phyloP scores from a whole-genome alignment of 2,888 invertebrate species.

The Cephus pygmeus region DNA sequence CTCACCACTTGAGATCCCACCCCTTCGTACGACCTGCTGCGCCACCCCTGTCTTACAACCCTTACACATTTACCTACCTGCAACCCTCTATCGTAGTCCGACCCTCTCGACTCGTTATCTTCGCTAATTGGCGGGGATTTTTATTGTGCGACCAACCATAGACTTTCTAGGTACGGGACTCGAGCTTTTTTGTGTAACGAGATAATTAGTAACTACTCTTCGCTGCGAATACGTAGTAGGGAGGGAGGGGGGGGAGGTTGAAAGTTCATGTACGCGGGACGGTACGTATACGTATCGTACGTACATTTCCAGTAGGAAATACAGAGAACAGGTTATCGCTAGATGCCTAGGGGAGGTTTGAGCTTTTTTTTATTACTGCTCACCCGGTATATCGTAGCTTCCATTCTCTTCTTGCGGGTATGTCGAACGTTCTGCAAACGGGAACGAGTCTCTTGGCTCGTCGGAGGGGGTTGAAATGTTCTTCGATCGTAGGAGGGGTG shows the following conservation, averaged over 20 bases:
- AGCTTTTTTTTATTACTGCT: not conserved
- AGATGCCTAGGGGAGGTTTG: not conserved
- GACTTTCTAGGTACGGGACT: conserved; percentile 24
- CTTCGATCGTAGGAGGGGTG: not conserved
- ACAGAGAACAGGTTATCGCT: not conserved
- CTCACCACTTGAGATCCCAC: conserved; percentile 14
- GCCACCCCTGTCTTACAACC: conserved; percentile 17
- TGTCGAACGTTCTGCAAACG: not conserved
- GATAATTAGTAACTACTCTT: conserved; percentile 37
- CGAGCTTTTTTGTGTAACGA: conserved; percentile 31
- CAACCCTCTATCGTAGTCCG: conserved; percentile 19
- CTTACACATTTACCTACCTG: conserved; percentile 21
- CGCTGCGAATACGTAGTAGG: not conserved
- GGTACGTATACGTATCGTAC: not conserved
- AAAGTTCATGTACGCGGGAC: not conserved
- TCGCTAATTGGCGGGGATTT: conserved; percentile 46
- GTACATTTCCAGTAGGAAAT: not conserved
- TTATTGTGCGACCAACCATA: conserved; percentile 24
- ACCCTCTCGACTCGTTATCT: conserved; percentile 40
- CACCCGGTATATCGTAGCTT: not conserved
- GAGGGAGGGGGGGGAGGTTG: too few relatives aligned
- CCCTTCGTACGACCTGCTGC: conserved; percentile 16
- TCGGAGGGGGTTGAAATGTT: not conserved
- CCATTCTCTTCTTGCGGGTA: not conserved
- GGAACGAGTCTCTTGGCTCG: not conserved